phyloP scores from a whole-genome alignment of 2,797 vertebrate genomes.

The Paedocypris micromegethes region DNA sequence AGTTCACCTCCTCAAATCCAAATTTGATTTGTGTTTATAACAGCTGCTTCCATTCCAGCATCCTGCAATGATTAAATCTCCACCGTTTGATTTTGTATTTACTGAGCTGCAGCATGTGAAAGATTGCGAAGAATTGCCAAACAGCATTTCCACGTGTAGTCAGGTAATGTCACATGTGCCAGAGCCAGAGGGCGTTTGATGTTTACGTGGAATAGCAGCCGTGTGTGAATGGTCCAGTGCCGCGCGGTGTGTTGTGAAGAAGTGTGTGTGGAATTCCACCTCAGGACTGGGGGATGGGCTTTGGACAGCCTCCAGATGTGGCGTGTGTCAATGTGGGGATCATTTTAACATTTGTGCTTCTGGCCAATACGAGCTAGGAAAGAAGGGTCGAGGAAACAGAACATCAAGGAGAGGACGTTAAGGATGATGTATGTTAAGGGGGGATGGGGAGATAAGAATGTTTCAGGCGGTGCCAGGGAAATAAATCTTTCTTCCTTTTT shows the following conservation, averaged over 20 bases:
- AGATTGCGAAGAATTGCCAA: too few relatives aligned
- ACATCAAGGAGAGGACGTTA: constrained; percentile 1
- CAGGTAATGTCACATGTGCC: background rate
- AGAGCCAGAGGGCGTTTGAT: too few relatives aligned
- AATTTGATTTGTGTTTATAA: too few relatives aligned
- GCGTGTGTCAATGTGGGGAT: constrained; percentile 32
- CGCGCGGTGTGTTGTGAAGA: constrained; percentile 13
- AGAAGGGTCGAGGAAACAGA: constrained; percentile 18
- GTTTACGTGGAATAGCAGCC: background rate
- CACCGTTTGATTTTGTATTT: too few relatives aligned
- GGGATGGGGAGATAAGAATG: constrained; percentile 13
- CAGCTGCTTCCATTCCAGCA: too few relatives aligned
- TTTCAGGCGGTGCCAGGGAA: background rate
- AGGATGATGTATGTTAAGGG: background rate
- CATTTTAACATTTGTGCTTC: constrained; percentile 27
- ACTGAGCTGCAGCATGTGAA: too few relatives aligned
- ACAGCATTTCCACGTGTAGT: too few relatives aligned
- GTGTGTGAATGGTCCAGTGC: background rate
- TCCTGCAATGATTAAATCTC: too few relatives aligned
- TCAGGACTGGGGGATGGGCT: constrained; percentile 35
- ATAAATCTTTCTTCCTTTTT: constrained; percentile 19
- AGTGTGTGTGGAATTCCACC: constrained; percentile 35
- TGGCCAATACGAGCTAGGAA: constrained; percentile 24
- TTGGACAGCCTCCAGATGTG: constrained; percentile 46
- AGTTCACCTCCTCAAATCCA: too few relatives aligned